Evolutionary conservation across 2,797 vertebrate species (phyloP), one percentile per base, ranked within the genome.

Genomic region (Acropternis orthonyx): DNA sequence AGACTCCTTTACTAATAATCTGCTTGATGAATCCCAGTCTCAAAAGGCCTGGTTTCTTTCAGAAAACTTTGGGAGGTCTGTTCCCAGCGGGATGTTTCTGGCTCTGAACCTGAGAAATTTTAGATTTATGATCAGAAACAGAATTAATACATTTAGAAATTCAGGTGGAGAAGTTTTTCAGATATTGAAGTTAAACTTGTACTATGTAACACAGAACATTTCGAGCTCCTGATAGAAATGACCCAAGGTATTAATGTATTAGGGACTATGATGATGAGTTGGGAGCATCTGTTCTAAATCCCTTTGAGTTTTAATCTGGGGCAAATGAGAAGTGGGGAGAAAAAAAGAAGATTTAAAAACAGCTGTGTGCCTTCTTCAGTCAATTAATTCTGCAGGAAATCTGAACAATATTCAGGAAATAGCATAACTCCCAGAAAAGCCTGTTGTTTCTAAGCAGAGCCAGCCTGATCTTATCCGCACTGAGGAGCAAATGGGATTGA

Each of bases 401-500:
- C 48, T 36, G 89, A 94, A 88, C 58, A 86, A 88, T 93, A 92
- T 91, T 92, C 71, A 78, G 66, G 59, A 94, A 95, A 89, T 78
- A 82, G 39, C 84, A 27, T 88, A 96, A 88, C 58, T 78, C 76
- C 75, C 74, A 88, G 67, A 71, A 95, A 96, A 91, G 51, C 52
- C 48, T 89, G 59, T 95, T 97, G 89, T 94, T 97, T 96, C 74
- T 82, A 76, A 93, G 82, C 36, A 71, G 79, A 94, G 74, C 21
- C 71, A 43, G 76, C 61, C 82, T 95, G 82, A 76, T 94, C 48
- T 94, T 84, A 92, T 92, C 92, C 67, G 49, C 0, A 0, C 67
- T 92, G 88, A 93, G 80, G 48, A 94, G 79, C 30, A 92, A 96
- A 96, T 93, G 94, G 76, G 55, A 94, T 93, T 95, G 96, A 96